These are phyloP conservation scores for Reticulitermes lucifugus DNA, from an alignment of 2,888 invertebrate genomes.

Conservation along the genomic window DNA sequence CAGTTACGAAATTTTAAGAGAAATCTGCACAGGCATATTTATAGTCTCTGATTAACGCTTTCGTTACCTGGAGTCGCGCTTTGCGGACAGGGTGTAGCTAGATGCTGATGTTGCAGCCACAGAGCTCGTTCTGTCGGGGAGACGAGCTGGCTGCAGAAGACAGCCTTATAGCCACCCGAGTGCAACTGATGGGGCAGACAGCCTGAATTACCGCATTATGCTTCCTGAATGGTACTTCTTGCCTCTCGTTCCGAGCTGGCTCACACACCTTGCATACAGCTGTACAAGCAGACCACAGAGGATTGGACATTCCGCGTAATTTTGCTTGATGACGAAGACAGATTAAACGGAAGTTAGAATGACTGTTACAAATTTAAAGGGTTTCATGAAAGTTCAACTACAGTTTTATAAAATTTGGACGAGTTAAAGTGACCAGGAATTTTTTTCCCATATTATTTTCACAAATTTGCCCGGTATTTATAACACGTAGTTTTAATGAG, in stretches of 20 bases:
- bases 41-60: no score
- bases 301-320: not conserved
- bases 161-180: not conserved
- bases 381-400: no score
- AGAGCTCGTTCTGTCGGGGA: slow-evolving; percentile 1
- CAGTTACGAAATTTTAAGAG: no score
- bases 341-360: not conserved
- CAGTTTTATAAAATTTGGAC: no score
- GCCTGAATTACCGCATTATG: slow-evolving; percentile 4
- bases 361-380: no score
- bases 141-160: slow-evolving; percentile 27
- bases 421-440: no score
- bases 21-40: no score
- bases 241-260: not conserved
- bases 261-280: not conserved
- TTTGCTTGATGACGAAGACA: not conserved
- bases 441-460: no score
- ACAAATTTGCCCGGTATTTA: no score
- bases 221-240: slow-evolving; percentile 1
- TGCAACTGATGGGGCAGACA: slow-evolving; percentile 24
- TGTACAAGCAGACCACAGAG: not conserved
- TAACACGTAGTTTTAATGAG: no score
- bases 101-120: slow-evolving; percentile 18
- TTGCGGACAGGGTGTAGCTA: not conserved
- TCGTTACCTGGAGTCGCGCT: not conserved